A percentile compares a stretch with the other conserved stretches of the same genome.
These are phyloP conservation scores for Gnathonemus echidnorhynchus DNA, from an alignment of 2,113 vertebrate species.

Conservation along the genomic window DNA sequence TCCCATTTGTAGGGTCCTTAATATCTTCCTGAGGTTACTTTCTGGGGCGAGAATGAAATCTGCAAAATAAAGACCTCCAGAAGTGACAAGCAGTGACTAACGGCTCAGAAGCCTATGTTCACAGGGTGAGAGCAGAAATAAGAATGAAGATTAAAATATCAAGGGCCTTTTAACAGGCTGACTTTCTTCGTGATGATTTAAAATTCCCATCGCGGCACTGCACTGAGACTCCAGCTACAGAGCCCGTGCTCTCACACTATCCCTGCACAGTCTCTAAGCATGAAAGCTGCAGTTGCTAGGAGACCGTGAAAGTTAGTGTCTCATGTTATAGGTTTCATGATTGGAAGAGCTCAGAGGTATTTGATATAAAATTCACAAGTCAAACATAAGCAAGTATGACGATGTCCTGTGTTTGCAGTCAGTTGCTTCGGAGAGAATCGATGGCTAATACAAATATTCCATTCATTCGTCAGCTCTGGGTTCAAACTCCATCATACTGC, in stretches of 20 bases:
- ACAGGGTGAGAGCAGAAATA: neutral
- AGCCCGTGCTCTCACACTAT: neutral
- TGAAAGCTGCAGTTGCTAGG: slow-evolving; percentile 20
- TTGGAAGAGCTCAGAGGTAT: slow-evolving; percentile 5
- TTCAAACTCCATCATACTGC: neutral
- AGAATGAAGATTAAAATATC: slow-evolving; percentile 14
- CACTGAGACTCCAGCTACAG: neutral
- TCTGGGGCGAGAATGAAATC: neutral
- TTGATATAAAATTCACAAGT: slow-evolving; percentile 14
- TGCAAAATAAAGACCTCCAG: neutral
- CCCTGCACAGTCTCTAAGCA: neutral
- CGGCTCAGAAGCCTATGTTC: neutral
- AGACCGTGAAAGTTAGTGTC: slow-evolving; percentile 18
- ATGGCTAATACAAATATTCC: neutral
- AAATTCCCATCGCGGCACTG: neutral
- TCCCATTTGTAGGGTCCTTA: neutral
- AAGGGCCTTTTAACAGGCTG: neutral
- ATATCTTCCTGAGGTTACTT: neutral
- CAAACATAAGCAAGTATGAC: slow-evolving; percentile 6
- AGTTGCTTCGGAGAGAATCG: neutral
- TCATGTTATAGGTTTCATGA: slow-evolving; percentile 12
- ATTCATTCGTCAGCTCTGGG: neutral
- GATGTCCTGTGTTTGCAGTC: neutral
- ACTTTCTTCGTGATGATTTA: neutral
- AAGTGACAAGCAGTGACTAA: neutral